phyloP scores from a whole-genome alignment of 2,797 vertebrate species.

The Glyptemys insculpta region DNA sequence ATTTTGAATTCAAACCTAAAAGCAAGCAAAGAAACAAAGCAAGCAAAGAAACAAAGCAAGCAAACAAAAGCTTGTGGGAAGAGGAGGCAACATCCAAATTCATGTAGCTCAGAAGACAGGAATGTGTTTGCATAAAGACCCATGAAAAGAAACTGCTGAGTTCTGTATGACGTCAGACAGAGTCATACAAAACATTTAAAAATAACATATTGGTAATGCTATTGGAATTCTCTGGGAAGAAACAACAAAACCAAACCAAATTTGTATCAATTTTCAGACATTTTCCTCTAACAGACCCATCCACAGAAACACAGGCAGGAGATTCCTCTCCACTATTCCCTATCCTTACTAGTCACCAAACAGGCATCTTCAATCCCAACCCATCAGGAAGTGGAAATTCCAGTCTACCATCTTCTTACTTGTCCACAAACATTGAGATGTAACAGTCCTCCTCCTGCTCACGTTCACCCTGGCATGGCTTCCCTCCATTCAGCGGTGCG shows the following conservation, averaged over 20 bases:
- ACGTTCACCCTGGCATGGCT: constrained; percentile 80
- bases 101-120: neutral
- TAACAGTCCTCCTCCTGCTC: constrained; percentile 86
- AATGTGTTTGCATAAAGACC: neutral
- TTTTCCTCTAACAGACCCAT: neutral
- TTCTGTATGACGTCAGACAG: neutral
- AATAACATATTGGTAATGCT: neutral
- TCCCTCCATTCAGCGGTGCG: constrained; percentile 82
- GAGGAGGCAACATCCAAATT: neutral
- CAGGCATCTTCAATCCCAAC: neutral
- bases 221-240: neutral
- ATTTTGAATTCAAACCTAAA: neutral
- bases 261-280: neutral
- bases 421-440: constrained; percentile 86
- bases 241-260: neutral
- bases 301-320: neutral
- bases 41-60: no score
- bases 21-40: no score
- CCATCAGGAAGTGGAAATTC: neutral
- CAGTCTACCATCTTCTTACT: constrained; percentile 51
- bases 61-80: neutral
- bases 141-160: accelerated
- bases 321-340: accelerated
- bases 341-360: neutral
- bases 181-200: neutral